Base-by-base conservation (phyloP, 2,888 invertebrate species). In the Tridacna crocea region DNA sequence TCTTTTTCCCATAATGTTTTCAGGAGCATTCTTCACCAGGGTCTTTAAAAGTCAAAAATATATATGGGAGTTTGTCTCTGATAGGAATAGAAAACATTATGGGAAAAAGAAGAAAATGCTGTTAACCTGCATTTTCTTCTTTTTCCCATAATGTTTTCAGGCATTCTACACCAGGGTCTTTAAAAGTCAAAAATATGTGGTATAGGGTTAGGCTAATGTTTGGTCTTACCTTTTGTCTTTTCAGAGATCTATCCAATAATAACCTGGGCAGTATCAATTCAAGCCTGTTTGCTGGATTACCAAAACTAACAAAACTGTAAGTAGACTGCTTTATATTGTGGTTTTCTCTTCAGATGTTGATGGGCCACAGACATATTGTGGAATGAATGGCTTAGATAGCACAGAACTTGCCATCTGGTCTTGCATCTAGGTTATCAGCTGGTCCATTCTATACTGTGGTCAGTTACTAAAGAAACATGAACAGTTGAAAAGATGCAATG, bases 231-330 rank as follows among this genome's bases (percentile, higher is more conserved):
- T 66, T 36, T 68, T 63, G 70, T 55, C 88, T 88, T 95, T 95
- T 76, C 96, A 97, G 97, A 94, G 96, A 97, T 93, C 95, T 97
- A 93, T 96, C 97, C 24, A 96, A 96, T 95, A 97, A 97, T 95
- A 96, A 96, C 91, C 95, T 97, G 94, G 96, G 96, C 93, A 95
- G 95, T 91, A 96, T 97, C 92, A 96, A 96, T 93, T 95, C 96
- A 87, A 96, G 96, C 92, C 96, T 97, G 92, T 96, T 97, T 94
- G 82, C 85, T 24, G 96, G 95, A 82, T 95, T 95, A 92, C 94
- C 95, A 88, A 95, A 95, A 80, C 95, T 97, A 89, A 96, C 96
- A 94, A 95, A 96, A 94, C 95, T 97, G 95, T 96, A 95, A 96
- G 96, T 88, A 48, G 36, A 4, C 36, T 4, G 36, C 36, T 36